Conservation (phyloP, 2,113 vertebrate species). For the Chrysemys picta region DNA sequence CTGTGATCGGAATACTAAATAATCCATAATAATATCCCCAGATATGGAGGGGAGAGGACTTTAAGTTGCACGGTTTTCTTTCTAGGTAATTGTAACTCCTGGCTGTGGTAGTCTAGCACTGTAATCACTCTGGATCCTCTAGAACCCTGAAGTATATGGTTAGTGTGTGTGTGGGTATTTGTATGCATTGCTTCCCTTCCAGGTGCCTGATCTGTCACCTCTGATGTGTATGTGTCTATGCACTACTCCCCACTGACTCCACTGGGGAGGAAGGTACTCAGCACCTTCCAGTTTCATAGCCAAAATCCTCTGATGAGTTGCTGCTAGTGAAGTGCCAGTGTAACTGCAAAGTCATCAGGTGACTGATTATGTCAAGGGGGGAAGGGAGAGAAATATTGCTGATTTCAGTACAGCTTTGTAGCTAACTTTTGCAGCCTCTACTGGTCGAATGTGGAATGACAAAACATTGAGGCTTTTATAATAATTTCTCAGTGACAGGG, state of each 20-base stretch:
- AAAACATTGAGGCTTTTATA: background rate
- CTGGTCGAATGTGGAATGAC: background rate
- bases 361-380: background rate
- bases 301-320: background rate
- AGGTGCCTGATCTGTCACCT: background rate
- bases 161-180: background rate
- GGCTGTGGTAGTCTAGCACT: background rate
- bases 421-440: background rate
- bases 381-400: background rate
- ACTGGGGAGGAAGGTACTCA: background rate
- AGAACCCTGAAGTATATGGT: no score
- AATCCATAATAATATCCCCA: background rate
- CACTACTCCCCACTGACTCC: background rate
- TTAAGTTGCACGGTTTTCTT: background rate
- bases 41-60: background rate
- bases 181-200: background rate
- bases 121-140: background rate
- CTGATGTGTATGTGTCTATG: background rate
- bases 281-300: background rate
- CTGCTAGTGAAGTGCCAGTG: background rate
- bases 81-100: background rate
- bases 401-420: background rate
- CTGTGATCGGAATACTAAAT: conserved; percentile 35
- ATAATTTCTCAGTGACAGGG: background rate
- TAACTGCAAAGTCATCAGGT: background rate